Conservation (phyloP, 2,888 invertebrate species). For the Oeneis ivallda region DNA sequence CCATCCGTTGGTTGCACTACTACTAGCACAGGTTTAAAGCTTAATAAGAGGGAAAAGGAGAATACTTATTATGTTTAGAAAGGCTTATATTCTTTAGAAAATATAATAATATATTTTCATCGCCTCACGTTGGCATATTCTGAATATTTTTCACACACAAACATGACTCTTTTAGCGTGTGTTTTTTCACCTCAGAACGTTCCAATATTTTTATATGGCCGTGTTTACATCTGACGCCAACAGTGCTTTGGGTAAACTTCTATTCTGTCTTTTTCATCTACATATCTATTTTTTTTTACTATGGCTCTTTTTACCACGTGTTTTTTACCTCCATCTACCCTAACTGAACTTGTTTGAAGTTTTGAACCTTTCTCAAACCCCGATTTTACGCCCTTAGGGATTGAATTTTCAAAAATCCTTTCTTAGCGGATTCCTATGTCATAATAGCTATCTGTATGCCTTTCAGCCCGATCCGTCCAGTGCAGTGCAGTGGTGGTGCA, state of each 20-base stretch:
- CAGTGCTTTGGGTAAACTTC: slow-evolving; percentile 8
- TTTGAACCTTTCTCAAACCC: too few species aligned
- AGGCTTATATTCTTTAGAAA: not conserved
- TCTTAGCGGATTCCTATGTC: too few species aligned
- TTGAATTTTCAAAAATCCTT: too few species aligned
- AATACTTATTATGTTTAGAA: not conserved
- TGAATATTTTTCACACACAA: slow-evolving; percentile 14
- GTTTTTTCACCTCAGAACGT: slow-evolving; percentile 24
- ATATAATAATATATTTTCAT: slow-evolving; percentile 5
- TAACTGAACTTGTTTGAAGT: too few species aligned
- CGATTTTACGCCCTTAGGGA: too few species aligned
- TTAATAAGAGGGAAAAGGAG: not conserved
- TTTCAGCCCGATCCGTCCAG: too few species aligned
- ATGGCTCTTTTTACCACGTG: not conserved
- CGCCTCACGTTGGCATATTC: not conserved
- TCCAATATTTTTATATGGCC: slow-evolving; percentile 26
- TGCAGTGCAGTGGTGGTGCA: too few species aligned
- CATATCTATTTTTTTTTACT: not conserved
- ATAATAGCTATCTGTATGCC: too few species aligned
- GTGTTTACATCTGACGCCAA: slow-evolving; percentile 22
- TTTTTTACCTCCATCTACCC: not conserved
- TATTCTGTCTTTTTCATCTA: slow-evolving; percentile 10
- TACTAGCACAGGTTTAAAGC: too few species aligned
- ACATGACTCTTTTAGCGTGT: slow-evolving; percentile 9
- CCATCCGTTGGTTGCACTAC: too few species aligned